A percentile compares a stretch with the other conserved stretches of the same genome.
Conservation (phyloP, 2,888 invertebrate genomes). For the Tenodera sinensis region DNA sequence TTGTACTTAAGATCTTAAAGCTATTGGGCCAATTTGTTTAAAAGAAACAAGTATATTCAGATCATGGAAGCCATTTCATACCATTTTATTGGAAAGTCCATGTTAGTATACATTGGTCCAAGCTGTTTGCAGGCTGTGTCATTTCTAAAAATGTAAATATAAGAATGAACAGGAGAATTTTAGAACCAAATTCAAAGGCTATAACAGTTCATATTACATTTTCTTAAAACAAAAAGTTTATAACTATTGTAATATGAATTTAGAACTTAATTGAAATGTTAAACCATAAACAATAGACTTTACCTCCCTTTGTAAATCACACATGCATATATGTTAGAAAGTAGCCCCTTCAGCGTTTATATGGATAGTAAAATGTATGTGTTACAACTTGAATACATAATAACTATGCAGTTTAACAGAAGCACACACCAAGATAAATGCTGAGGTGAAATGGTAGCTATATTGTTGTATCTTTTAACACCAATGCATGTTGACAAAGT, state of each 20-base stretch:
- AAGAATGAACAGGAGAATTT: neutral
- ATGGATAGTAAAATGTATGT: neutral
- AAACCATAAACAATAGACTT: too few relatives aligned
- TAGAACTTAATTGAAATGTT: too few relatives aligned
- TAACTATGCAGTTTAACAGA: neutral
- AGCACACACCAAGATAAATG: neutral
- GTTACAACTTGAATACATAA: neutral
- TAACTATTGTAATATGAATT: too few relatives aligned
- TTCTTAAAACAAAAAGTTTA: neutral
- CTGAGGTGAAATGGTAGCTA: neutral
- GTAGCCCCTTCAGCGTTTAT: neutral
- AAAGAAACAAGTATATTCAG: neutral
- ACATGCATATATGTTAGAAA: neutral
- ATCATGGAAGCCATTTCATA: neutral
- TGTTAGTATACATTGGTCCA: neutral
- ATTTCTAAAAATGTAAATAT: neutral
- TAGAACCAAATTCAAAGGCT: neutral
- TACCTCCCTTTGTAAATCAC: neutral
- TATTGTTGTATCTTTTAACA: conserved; percentile 44
- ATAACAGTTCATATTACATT: neutral
- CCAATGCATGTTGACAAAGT: conserved; percentile 68
- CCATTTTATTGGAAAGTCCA: neutral
- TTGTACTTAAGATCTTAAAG: neutral
- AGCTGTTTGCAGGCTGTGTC: neutral
- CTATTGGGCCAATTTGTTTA: neutral